Evolutionary conservation across 2,888 invertebrate species (phyloP).

Genomic region (Synanthedon tipuliformis): DNA sequence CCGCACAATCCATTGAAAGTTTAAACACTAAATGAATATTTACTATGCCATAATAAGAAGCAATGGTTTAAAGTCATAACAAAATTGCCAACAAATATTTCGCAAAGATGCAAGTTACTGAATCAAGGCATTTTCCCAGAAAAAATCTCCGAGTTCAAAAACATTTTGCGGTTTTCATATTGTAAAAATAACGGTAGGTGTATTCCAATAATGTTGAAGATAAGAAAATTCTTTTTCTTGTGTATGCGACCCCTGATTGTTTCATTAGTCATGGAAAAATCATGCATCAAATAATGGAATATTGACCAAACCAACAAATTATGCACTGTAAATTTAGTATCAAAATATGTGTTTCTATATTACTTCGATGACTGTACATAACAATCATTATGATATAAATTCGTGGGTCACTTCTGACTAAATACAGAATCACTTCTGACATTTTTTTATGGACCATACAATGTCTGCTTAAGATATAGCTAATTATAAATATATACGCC

Average conservation of each 20-base stretch:
- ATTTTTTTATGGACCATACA: too few relatives aligned
- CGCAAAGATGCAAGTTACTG: slow-evolving; percentile 37
- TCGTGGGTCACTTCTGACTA: too few relatives aligned
- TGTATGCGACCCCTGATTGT: not conserved
- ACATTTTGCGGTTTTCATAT: not conserved
- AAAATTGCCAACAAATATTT: not conserved
- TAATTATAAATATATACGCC: not conserved
- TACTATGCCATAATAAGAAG: not conserved
- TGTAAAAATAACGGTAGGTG: not conserved
- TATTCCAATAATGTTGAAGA: not conserved
- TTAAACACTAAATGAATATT: not conserved
- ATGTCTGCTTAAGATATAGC: not conserved
- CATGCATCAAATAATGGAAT: too few relatives aligned
- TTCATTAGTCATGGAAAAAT: too few relatives aligned
- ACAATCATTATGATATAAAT: too few relatives aligned
- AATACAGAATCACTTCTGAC: too few relatives aligned
- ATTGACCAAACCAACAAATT: too few relatives aligned
- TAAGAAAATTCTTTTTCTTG: not conserved
- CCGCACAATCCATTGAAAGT: not conserved
- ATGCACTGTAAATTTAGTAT: too few relatives aligned
- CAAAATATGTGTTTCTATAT: too few relatives aligned
- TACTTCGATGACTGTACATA: too few relatives aligned
- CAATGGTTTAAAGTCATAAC: not conserved
- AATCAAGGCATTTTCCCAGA: slow-evolving; percentile 49
- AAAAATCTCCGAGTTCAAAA: slow-evolving; percentile 14